A percentile compares a stretch with the other conserved stretches of the same genome.
These are phyloP conservation scores for Sarcophaga variegata DNA, from an alignment of 2,888 invertebrate species.

Conservation along the genomic window DNA sequence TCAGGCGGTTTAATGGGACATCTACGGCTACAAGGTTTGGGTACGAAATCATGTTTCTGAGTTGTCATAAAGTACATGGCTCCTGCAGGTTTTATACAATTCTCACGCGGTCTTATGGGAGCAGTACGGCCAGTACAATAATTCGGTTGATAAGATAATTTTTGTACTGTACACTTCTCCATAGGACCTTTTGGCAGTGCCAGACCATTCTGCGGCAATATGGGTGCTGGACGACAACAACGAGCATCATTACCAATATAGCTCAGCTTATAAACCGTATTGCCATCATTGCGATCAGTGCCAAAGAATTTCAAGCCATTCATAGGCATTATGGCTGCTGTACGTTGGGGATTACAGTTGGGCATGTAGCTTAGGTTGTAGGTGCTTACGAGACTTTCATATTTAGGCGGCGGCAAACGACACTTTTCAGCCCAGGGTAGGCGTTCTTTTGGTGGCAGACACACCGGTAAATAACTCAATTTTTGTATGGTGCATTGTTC, in stretches of 20 bases:
- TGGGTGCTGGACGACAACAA: slow-evolving; percentile 75
- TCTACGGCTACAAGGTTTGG: slow-evolving; percentile 83
- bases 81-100: slow-evolving; percentile 84
- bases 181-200: slow-evolving; percentile 74
- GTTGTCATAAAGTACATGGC: slow-evolving; percentile 89
- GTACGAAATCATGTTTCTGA: slow-evolving; percentile 88
- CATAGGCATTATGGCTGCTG: slow-evolving; percentile 73
- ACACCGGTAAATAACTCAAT: slow-evolving; percentile 83
- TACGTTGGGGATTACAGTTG: slow-evolving; percentile 76
- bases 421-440: slow-evolving; percentile 79
- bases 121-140: slow-evolving; percentile 83
- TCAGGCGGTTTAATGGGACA: slow-evolving; percentile 75
- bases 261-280: slow-evolving; percentile 79
- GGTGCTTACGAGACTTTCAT: slow-evolving; percentile 78
- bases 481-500: slow-evolving; percentile 82
- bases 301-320: slow-evolving; percentile 76
- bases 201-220: slow-evolving; percentile 76
- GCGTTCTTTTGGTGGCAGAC: slow-evolving; percentile 79
- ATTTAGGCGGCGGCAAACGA: slow-evolving; percentile 77
- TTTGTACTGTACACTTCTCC: slow-evolving; percentile 79
- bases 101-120: slow-evolving; percentile 85
- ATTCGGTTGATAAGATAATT: slow-evolving; percentile 84
- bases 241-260: slow-evolving; percentile 77
- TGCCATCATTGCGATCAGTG: slow-evolving; percentile 74
- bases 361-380: slow-evolving; percentile 81